Conservation (phyloP, 2,113 vertebrate species). For the Thomomys bottae region DNA sequence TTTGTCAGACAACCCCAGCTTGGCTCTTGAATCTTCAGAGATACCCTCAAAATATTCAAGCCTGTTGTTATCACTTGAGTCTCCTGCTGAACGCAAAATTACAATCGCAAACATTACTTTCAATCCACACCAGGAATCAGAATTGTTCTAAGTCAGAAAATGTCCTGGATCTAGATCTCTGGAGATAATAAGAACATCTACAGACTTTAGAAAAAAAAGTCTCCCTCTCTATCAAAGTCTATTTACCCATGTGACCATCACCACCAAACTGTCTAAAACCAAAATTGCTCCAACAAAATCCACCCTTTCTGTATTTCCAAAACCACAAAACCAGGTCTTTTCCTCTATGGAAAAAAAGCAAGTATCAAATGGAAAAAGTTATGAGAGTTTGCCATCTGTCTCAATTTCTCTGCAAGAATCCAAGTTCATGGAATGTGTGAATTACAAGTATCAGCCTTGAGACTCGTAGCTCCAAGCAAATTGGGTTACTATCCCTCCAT, state of each 20-base stretch:
- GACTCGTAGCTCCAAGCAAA: not conserved
- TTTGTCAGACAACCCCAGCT: not conserved
- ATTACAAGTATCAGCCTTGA: not conserved
- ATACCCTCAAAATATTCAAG: not conserved
- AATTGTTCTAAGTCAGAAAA: not conserved
- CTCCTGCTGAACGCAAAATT: constrained; percentile 43
- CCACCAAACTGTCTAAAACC: not conserved
- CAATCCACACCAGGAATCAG: not conserved
- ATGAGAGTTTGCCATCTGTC: not conserved
- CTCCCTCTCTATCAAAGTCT: not conserved
- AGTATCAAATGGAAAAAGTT: not conserved
- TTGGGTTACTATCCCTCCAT: not conserved
- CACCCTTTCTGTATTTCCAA: not conserved
- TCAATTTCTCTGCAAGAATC: not conserved
- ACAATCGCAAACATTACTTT: not conserved
- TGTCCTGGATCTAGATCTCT: not conserved
- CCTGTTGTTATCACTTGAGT: not conserved
- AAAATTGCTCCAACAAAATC: not conserved
- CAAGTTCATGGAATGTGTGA: not conserved
- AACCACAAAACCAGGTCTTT: not conserved
- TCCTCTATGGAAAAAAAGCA: not conserved
- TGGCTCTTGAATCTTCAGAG: not conserved
- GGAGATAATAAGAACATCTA: too few relatives aligned
- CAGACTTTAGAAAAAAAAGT: too few relatives aligned
- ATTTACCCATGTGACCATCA: not conserved